A percentile compares a stretch with the other conserved stretches of the same genome.
These are phyloP conservation scores for Chelonia mydas DNA, from an alignment of 2,797 vertebrate species.

Conservation along the genomic window DNA sequence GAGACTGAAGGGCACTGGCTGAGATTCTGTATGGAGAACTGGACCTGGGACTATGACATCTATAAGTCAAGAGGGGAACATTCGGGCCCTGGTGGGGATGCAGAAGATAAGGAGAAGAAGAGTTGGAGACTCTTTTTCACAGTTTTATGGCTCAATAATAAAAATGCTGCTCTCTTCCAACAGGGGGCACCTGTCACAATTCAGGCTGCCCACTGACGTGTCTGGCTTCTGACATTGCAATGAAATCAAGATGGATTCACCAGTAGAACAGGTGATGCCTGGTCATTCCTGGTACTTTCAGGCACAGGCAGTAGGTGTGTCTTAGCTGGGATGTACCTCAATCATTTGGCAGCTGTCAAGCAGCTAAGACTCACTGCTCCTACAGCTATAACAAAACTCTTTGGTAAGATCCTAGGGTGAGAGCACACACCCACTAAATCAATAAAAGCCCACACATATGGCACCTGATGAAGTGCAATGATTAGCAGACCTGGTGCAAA, in stretches of 20 bases:
- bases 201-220: not conserved
- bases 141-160: fast-evolving
- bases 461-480: fast-evolving
- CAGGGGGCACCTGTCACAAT: not conserved
- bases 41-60: not conserved
- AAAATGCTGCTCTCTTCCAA: not conserved
- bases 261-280: not conserved
- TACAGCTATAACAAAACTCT: not conserved
- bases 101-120: fast-evolving
- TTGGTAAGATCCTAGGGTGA: not conserved
- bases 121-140: not conserved
- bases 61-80: not conserved
- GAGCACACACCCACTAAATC: not conserved
- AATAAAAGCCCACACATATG: not conserved
- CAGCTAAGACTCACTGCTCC: not conserved
- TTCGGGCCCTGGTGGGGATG: not conserved
- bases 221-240: fast-evolving
- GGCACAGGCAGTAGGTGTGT: not conserved
- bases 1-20: not conserved
- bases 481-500: fast-evolving
- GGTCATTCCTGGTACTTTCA: not conserved
- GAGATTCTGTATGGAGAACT: fast-evolving
- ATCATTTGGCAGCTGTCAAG: not conserved
- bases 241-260: not conserved
- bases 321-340: not conserved